Conservation (phyloP, 2,888 invertebrate species). For the Camptogramma bilineatum region DNA sequence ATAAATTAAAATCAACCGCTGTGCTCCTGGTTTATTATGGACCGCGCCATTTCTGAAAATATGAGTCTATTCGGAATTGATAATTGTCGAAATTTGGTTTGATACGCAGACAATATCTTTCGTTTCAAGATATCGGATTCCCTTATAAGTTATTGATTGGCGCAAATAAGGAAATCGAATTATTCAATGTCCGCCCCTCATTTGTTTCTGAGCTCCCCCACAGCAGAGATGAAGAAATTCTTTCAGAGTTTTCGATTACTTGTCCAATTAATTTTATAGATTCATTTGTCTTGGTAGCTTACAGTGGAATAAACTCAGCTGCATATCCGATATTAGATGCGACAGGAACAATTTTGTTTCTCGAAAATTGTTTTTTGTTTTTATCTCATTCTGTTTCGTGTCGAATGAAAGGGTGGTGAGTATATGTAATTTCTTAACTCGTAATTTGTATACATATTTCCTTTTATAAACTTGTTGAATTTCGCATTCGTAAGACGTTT, state of each 20-base stretch:
- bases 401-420: too few relatives aligned
- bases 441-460: too few relatives aligned
- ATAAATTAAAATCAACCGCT: constrained; percentile 46
- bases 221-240: constrained; percentile 83
- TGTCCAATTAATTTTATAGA: constrained; percentile 86
- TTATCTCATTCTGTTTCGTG: too few relatives aligned
- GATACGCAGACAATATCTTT: constrained; percentile 54
- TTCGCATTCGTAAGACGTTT: too few relatives aligned
- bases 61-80: background rate
- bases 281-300: constrained; percentile 81
- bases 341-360: constrained; percentile 8
- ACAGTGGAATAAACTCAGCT: constrained; percentile 39
- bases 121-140: constrained; percentile 68
- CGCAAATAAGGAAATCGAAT: constrained; percentile 85
- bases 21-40: constrained; percentile 15
- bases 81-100: constrained; percentile 20
- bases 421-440: too few relatives aligned
- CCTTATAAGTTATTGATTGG: constrained; percentile 83
- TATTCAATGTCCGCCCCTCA: constrained; percentile 85
- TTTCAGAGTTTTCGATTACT: constrained; percentile 86
- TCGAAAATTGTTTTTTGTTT: background rate
- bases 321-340: constrained; percentile 25
- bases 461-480: too few relatives aligned
- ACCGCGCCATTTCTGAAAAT: constrained; percentile 18
- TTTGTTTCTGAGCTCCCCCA: constrained; percentile 81